Evolutionary conservation across 2,113 vertebrate genomes (phyloP), one percentile per base, ranked within the genome.

Genomic region (Odocoileus virginianus): DNA sequence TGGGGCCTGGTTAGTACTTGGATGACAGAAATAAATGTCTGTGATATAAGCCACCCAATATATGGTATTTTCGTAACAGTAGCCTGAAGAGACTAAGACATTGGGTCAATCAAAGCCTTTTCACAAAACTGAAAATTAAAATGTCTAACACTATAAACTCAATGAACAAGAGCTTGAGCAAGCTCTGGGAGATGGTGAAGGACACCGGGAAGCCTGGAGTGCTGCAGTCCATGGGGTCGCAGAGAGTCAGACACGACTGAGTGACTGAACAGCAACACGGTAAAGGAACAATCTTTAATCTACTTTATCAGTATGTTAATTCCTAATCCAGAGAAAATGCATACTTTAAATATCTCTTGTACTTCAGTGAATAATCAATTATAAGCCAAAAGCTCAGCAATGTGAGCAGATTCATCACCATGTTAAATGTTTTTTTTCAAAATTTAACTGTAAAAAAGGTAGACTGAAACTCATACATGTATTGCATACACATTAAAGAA

Each of bases 61-160:
- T 15, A 61, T 16, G 27, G 33, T 57, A 84, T 83, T 89, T 89
- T 50, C 17, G 2, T 60, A 40, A 82, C 10, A 83, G 52, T 36
- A 88, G 28, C 45, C 91, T 60, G 27, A 96, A 60, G 7, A 54
- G 64, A 93, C 43, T 93, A 83, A 89, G 23, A 61, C 43, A 82
- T 15, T 36, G 30, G 28, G 17, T 87, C 14, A 91, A 57, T 90
- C 40, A 79, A 82, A 87, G 17, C 36, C 55, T 90, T 82, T 79
- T 43, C 47, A 93, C 36, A 91, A 93, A 95, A 91, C 1, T 76
- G 8, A 90, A 95, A 82, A 60, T 33, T 45, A 97, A 93, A 92
- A 81, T 74, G 8, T 97, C 55, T 90, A 50, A 89, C 30, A 86
- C 67, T 40, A 10, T 71, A 40, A 71, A 71, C n/a, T 40, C 67